These are phyloP conservation scores for Chaetodon trifascialis DNA, from an alignment of 2,113 vertebrate species.

Conservation along the genomic window DNA sequence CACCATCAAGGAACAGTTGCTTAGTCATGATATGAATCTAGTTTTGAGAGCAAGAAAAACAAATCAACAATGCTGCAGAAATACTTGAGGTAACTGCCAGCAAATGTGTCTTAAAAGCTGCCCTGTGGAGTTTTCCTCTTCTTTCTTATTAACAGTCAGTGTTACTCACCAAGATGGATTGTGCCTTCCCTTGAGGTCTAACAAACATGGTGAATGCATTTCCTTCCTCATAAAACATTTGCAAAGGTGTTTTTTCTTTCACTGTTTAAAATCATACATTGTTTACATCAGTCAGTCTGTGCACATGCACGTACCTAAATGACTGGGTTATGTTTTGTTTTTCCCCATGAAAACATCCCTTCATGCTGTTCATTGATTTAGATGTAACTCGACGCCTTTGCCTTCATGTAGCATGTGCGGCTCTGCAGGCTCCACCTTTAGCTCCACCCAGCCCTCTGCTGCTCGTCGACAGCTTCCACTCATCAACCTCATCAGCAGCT, in stretches of 20 bases:
- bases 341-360: too few species aligned
- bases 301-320: neutral
- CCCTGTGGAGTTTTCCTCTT: neutral
- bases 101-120: neutral
- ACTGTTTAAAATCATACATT: neutral
- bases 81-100: neutral
- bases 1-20: conserved; percentile 3
- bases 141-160: neutral
- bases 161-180: neutral
- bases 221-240: neutral
- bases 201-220: neutral
- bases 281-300: neutral
- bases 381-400: too few species aligned
- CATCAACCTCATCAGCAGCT: too few species aligned
- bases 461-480: too few species aligned
- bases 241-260: neutral
- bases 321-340: too few species aligned
- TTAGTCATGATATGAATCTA: conserved; percentile 7
- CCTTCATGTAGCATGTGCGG: too few species aligned
- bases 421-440: too few species aligned
- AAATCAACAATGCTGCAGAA: conserved; percentile 4
- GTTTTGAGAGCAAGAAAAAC: neutral
- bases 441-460: too few species aligned
- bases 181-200: neutral
- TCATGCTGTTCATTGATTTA: too few species aligned